Conservation (phyloP, 2,888 invertebrate genomes). For the Cataglyphis altisquamis region DNA sequence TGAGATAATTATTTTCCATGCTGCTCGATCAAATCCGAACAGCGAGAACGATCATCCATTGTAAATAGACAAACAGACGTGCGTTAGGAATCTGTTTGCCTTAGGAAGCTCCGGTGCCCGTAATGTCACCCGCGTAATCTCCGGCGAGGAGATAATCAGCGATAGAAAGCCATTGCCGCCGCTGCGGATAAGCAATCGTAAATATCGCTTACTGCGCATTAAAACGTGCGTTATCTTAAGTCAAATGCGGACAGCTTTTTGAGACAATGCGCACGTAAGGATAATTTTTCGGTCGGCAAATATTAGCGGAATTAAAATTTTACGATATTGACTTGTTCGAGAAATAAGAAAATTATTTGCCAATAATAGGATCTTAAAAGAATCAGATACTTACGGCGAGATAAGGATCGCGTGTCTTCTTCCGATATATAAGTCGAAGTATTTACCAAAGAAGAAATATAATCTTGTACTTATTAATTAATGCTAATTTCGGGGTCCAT, state of each 20-base stretch:
- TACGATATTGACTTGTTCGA: not conserved
- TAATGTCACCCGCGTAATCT: not conserved
- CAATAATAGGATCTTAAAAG: slow-evolving; percentile 1
- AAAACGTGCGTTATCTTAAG: slow-evolving; percentile 12
- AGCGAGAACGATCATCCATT: not conserved
- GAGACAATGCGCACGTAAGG: not conserved
- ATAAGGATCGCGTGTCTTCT: slow-evolving; percentile 7
- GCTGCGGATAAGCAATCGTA: not conserved
- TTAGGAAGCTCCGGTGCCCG: not conserved
- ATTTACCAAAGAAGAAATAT: slow-evolving; percentile 29
- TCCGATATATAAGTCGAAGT: not conserved
- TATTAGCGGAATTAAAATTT: not conserved
- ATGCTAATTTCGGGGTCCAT: slow-evolving; percentile 50
- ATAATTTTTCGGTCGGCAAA: not conserved
- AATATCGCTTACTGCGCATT: not conserved
- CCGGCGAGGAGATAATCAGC: slow-evolving; percentile 2
- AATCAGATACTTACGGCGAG: not conserved
- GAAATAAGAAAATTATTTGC: not conserved
- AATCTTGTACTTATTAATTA: slow-evolving; percentile 61
- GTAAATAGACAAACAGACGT: not conserved
- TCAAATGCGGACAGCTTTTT: not conserved
- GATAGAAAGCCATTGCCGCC: not conserved
- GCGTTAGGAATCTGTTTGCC: not conserved
- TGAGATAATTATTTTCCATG: slow-evolving; percentile 41
- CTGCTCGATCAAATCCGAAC: not conserved